Base-by-base conservation (phyloP, 2,113 vertebrate genomes). In the Tachycineta bicolor region DNA sequence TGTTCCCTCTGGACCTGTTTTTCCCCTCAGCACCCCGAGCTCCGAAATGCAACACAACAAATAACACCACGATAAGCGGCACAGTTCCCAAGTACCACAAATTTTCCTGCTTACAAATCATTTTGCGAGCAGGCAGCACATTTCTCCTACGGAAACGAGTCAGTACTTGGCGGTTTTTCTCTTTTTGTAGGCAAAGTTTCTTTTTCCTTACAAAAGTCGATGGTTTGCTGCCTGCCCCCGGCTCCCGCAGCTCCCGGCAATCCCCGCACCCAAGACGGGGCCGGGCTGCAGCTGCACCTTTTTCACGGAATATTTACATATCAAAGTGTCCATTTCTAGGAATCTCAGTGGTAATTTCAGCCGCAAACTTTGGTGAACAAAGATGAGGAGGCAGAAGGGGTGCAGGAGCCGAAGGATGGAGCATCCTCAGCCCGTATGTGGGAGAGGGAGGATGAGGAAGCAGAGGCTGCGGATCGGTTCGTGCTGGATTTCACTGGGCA, bases 1-100 rank as follows among this genome's bases (percentile, higher is more conserved):
- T 60, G 71, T 63, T 92, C 90, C 96, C 93, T 81, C 90, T 71
- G 82, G 92, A 92, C 92, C 74, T 83, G 88, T 86, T 96, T 94
- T 84, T 50, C 90, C 79, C 79, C 74, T 90, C 11, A 62, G 71
- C 75, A 79, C n/a, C 60, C 39, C 0, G 4, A 83, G 79, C 71
- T 88, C 76, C 83, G 82, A 88, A 70, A 63, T 12, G 52, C 68
- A 86, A 69, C 76, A 14, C 44, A 73, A 65, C 59, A 77, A 90
- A 58, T 17, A 84, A 53, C 73, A 46, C 44, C 67, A 28, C 7
- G 8, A 78, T 29, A 74, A 92, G 47, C 55, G 26, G 19, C 21
- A 67, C 65, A 5, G 0, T 37, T 43, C 24, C 88, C 90, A 70
- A 90, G 56, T 13, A 53, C 71, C 85, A 59, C 87, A 58, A 6